Conservation (phyloP, 2,888 invertebrate species). For the Tenthredo distinguenda region DNA sequence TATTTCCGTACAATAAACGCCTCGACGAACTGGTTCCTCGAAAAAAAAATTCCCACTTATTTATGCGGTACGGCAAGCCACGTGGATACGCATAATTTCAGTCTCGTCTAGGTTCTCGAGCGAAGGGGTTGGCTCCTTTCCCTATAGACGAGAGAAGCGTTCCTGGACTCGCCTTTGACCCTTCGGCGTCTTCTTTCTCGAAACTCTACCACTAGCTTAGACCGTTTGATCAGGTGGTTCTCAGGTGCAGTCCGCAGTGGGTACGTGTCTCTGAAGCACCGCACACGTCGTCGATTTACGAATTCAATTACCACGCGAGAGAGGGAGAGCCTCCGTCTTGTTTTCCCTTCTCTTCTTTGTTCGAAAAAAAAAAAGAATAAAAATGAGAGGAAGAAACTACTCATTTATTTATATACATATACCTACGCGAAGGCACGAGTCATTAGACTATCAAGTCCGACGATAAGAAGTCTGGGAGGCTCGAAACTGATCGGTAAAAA, state of each 20-base stretch:
- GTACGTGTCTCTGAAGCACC: background rate
- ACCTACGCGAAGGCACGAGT: background rate
- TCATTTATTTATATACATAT: background rate
- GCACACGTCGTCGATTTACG: constrained; percentile 6
- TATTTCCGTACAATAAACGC: background rate
- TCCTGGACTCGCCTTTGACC: constrained; percentile 17
- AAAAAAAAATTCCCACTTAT: background rate
- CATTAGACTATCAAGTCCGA: constrained; percentile 7
- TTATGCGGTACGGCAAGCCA: constrained; percentile 66
- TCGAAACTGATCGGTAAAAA: background rate
- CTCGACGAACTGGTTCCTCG: background rate
- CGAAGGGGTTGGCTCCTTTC: background rate
- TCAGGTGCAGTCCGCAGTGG: background rate
- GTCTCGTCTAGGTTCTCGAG: constrained; percentile 36
- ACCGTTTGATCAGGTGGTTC: constrained; percentile 29
- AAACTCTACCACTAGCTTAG: background rate
- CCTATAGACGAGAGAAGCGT: background rate
- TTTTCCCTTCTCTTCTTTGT: background rate
- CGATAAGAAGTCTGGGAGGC: constrained; percentile 4
- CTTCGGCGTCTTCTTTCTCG: background rate
- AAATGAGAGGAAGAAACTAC: no score
- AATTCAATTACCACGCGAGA: background rate
- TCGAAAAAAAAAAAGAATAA: background rate
- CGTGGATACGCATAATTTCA: constrained; percentile 71
- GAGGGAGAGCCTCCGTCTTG: background rate